A percentile compares a stretch with the other conserved stretches of the same genome.
Evolutionary conservation across 1,140 invertebrate genomes (phyloP).

Genomic region (Euura saliciscinereae): DNA sequence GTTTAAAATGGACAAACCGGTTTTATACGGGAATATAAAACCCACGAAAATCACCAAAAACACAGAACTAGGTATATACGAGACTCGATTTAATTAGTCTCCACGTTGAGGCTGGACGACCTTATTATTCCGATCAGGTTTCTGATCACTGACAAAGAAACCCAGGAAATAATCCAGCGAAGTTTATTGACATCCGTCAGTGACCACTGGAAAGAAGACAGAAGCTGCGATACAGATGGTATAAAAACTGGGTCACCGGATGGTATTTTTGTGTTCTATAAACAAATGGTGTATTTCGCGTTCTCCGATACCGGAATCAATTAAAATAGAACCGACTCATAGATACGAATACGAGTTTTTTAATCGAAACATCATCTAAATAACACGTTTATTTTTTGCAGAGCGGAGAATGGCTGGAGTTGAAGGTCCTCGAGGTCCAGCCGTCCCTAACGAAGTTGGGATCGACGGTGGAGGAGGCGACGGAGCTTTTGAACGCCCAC

Average conservation of each 20-base stretch:
- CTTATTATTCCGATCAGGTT: too few relatives aligned
- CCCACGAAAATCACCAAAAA: background rate
- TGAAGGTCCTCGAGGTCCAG: slow-evolving; percentile 85
- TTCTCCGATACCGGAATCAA: background rate
- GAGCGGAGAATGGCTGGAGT: slow-evolving; percentile 83
- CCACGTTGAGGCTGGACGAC: background rate
- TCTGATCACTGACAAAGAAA: too few relatives aligned
- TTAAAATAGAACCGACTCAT: background rate
- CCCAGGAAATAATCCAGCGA: too few relatives aligned
- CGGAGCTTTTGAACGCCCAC: slow-evolving; percentile 77
- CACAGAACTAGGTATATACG: background rate
- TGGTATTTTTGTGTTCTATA: slow-evolving; percentile 1
- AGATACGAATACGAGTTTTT: background rate
- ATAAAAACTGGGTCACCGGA: background rate
- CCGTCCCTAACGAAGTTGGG: slow-evolving; percentile 86
- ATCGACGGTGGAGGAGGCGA: slow-evolving; percentile 75
- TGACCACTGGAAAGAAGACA: background rate
- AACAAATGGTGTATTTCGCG: background rate
- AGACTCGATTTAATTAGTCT: background rate
- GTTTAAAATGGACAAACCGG: background rate
- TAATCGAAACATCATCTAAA: too few relatives aligned
- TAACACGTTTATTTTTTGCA: slow-evolving; percentile 56
- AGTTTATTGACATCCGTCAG: background rate
- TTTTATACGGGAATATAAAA: background rate
- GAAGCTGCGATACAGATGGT: background rate